Conservation (phyloP, 2,888 invertebrate species). For the Fragum sueziense region DNA sequence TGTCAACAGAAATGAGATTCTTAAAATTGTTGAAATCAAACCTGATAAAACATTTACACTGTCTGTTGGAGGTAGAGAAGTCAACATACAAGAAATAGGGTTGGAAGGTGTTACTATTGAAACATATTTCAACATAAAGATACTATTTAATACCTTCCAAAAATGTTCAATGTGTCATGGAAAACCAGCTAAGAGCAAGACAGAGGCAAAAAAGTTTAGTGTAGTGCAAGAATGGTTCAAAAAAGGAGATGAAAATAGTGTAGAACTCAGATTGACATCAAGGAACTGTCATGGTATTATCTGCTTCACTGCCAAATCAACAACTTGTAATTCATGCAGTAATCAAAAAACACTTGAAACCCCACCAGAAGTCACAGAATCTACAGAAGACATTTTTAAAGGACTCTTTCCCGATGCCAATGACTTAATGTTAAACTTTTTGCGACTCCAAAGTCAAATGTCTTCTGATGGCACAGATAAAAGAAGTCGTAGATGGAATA, state of each 20-base stretch:
- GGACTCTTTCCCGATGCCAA: constrained; percentile 20
- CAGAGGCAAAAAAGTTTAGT: constrained; percentile 11
- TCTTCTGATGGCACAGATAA: constrained; percentile 22
- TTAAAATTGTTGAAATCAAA: constrained; percentile 7
- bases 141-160: constrained; percentile 20
- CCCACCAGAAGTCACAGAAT: constrained; percentile 4
- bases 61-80: constrained; percentile 19
- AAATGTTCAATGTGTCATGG: constrained; percentile 19
- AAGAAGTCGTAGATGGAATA: constrained; percentile 35
- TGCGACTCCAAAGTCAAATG: constrained; percentile 30
- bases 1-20: constrained; percentile 13
- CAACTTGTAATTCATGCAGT: constrained; percentile 3
- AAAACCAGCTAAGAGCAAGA: constrained; percentile 1
- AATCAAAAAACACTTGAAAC: not conserved
- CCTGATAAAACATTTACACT: constrained; percentile 1
- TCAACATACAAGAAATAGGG: constrained; percentile 6
- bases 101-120: constrained; percentile 9
- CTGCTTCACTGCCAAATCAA: not conserved
- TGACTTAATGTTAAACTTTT: constrained; percentile 17
- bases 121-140: not conserved
- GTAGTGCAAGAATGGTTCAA: constrained; percentile 27
- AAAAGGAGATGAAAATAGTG: constrained; percentile 17
- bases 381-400: constrained; percentile 14
- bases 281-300: constrained; percentile 17
- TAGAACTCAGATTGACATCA: not conserved